A percentile compares a stretch with the other conserved stretches of the same genome.
Conservation (phyloP, 2,113 vertebrate species). For the Elephantulus edwardii region DNA sequence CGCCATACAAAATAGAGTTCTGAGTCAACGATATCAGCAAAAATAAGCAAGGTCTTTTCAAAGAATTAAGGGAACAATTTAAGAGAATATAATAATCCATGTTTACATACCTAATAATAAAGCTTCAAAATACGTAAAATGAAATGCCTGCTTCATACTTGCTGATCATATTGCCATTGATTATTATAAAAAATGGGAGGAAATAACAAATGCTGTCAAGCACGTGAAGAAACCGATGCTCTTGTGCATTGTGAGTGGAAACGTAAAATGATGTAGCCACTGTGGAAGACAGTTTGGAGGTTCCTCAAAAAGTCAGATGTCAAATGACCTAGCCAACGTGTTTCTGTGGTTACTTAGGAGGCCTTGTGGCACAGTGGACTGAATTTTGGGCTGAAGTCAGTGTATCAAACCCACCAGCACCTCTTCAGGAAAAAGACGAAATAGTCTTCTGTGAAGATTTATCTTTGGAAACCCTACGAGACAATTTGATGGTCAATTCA, state of each 20-base stretch:
- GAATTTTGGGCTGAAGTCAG: no score
- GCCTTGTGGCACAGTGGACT: no score
- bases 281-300: background rate
- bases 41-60: background rate
- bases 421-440: no score
- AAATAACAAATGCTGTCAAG: background rate
- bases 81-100: background rate
- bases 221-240: background rate
- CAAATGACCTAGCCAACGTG: background rate
- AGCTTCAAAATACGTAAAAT: background rate
- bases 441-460: no score
- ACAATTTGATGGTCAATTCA: no score
- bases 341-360: background rate
- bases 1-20: background rate
- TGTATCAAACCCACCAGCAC: no score
- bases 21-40: conserved; percentile 17
- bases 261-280: background rate
- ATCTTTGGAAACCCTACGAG: no score
- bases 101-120: background rate
- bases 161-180: background rate
- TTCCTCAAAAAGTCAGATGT: background rate
- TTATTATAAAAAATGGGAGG: background rate
- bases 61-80: background rate
- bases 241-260: background rate
- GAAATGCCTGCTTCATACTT: background rate